Base-by-base conservation (phyloP, 2,888 invertebrate species). In the Megastigmus dorsalis region DNA sequence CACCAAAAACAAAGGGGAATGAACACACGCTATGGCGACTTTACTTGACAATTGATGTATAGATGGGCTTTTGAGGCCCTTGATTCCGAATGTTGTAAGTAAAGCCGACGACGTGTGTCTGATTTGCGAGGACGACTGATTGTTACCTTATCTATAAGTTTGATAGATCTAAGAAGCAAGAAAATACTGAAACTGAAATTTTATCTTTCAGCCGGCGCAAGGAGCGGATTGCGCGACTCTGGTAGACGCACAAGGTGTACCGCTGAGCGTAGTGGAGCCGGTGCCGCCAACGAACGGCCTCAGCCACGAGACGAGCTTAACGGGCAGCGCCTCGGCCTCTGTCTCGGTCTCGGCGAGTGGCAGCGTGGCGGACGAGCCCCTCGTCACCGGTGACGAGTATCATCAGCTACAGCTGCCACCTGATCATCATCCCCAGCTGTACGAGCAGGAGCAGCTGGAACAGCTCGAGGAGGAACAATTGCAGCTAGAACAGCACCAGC, bases 311-410 rank as follows among this genome's bases (percentile, higher is more conserved):
- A 38, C 48, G 62, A 73, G 75, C 26, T 38, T 67, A 30, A 74
- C 74, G 54, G 60, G 48, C 9, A 71, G 70, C 18, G 70, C 74
- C 1, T 74, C 74, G 10, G 65, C 18, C 10, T 62, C 66, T 36
- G 52, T 36, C 1, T 65, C 71, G 20, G 62, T 3, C 1, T 83
- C 82, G 60, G 85, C 81, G 72, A 80, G 71, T 18, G 86, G 80
- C 10, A 84, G 83, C 74, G 77, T 84, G n/a, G 82, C 77, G 3
- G 85, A 78, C 9, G 84, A 85, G 50, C 28, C 62, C 1, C 13
- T 54, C 18, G 28, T 13, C 3, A 26, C 15, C 23, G 23, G 13
- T 45, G 28, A 63, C 48, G 48, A 50, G 38, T n/a, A n/a, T n/a
- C 65, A 36, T 10, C 67, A 57, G 43, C 13, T 36, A 23, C 69